phyloP scores from a whole-genome alignment of 2,113 vertebrate genomes.

The Xenopus laevis region DNA sequence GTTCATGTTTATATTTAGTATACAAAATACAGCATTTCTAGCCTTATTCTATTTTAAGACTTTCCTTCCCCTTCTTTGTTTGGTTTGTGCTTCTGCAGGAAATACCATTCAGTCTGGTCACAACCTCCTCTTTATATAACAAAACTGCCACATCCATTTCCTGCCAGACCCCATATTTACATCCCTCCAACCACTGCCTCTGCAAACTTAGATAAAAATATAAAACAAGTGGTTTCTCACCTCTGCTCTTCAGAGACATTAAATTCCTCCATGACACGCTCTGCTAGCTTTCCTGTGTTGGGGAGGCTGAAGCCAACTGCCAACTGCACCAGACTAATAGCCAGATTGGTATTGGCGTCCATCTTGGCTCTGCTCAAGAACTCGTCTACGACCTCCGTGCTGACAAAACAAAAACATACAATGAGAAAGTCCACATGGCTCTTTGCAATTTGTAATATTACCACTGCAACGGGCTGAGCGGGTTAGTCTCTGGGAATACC shows the following conservation, averaged over 20 bases:
- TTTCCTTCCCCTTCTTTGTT: too few relatives aligned
- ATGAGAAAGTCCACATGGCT: neutral
- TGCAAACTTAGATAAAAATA: neutral
- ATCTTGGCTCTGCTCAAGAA: constrained; percentile 66
- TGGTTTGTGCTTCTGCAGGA: too few relatives aligned
- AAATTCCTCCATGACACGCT: constrained; percentile 60
- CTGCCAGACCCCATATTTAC: too few relatives aligned
- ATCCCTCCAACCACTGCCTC: too few relatives aligned
- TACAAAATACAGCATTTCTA: too few relatives aligned
- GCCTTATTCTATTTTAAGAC: too few relatives aligned
- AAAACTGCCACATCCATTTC: too few relatives aligned
- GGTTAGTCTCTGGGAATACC: constrained; percentile 61
- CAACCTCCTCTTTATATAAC: too few relatives aligned
- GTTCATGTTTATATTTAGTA: too few relatives aligned
- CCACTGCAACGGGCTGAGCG: too few relatives aligned
- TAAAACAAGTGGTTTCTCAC: constrained; percentile 60
- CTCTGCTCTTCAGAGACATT: constrained; percentile 66
- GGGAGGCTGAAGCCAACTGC: constrained; percentile 70
- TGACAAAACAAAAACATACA: constrained; percentile 49
- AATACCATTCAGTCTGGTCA: too few relatives aligned
- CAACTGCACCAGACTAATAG: constrained; percentile 77
- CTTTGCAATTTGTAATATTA: too few relatives aligned
- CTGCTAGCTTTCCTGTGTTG: constrained; percentile 59
- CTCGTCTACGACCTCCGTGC: constrained; percentile 65
- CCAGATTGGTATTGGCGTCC: constrained; percentile 54